Evolutionary conservation across 2,888 invertebrate genomes (phyloP).

Genomic region (Caenorhabditis virilis): DNA sequence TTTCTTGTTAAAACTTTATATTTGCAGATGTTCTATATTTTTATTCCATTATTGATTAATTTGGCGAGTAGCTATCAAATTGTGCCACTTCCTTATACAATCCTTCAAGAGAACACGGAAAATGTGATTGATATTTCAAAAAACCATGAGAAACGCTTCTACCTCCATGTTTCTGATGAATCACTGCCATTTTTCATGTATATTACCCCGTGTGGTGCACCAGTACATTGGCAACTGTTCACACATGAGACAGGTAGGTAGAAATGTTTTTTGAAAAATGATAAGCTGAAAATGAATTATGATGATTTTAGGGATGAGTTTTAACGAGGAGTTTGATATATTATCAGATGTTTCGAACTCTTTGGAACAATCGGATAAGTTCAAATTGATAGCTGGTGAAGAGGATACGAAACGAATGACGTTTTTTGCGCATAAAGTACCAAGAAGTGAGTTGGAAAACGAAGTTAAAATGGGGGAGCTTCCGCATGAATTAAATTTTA

Average conservation of each 20-base stretch:
- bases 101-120: constrained; percentile 23
- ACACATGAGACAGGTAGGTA: background rate
- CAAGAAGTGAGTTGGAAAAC: constrained; percentile 26
- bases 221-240: constrained; percentile 58
- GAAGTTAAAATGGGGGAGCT: too few species aligned
- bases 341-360: constrained; percentile 11
- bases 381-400: constrained; percentile 54
- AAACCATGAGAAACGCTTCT: constrained; percentile 16
- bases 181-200: constrained; percentile 37
- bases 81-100: constrained; percentile 7
- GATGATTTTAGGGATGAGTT: constrained; percentile 4
- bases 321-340: constrained; percentile 15
- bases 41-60: background rate
- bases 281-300: background rate
- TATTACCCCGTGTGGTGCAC: constrained; percentile 56
- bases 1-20: too few species aligned
- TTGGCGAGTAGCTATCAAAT: too few species aligned
- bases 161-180: constrained; percentile 16
- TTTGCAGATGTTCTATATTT: too few species aligned
- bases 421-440: constrained; percentile 43
- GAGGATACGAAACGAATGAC: constrained; percentile 54
- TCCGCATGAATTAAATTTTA: too few species aligned
- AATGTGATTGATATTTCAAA: constrained; percentile 13
- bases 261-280: background rate
- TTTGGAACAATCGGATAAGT: constrained; percentile 21